Evolutionary conservation across 2,797 vertebrate genomes (phyloP).

Genomic region (Zenarchopterus dispar): DNA sequence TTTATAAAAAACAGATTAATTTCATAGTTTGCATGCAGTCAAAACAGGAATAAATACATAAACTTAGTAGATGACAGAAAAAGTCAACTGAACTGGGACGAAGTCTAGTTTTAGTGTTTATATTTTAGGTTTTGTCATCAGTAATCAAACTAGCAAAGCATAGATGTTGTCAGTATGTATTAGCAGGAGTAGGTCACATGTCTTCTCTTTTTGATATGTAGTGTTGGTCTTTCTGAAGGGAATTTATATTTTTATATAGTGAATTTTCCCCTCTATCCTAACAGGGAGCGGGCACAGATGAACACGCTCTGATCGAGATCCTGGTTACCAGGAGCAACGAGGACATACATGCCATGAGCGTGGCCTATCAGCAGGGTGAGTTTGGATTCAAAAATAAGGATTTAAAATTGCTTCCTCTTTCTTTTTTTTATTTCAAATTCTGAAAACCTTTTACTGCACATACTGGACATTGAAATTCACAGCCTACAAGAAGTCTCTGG

Average conservation of each 20-base stretch:
- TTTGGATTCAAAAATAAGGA: background rate
- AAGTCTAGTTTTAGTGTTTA: background rate
- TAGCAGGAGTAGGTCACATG: too few relatives aligned
- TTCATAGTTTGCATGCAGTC: background rate
- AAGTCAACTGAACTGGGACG: too few relatives aligned
- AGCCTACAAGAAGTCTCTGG: conserved; percentile 91
- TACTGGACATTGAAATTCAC: background rate
- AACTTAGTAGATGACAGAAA: too few relatives aligned
- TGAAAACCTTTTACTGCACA: background rate
- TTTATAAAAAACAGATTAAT: background rate
- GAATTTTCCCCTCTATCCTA: conserved; percentile 2
- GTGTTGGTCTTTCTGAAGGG: too few relatives aligned
- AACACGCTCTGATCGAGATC: conserved; percentile 93
- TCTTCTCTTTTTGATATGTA: too few relatives aligned
- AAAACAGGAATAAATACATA: too few relatives aligned
- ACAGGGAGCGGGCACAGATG: conserved; percentile 94
- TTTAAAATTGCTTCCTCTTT: background rate
- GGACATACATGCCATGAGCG: conserved; percentile 89
- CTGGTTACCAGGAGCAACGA: conserved; percentile 90
- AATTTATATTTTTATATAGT: background rate
- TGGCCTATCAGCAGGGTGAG: conserved; percentile 88
- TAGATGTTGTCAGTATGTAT: too few relatives aligned
- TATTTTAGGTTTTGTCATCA: background rate
- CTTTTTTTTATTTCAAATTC: background rate
- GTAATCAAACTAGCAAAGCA: too few relatives aligned